Percentiles rank a stretch among this genome's conserved stretches.
phyloP scores from a whole-genome alignment of 2,888 invertebrate species.

The Lasioglossum villosulum region DNA sequence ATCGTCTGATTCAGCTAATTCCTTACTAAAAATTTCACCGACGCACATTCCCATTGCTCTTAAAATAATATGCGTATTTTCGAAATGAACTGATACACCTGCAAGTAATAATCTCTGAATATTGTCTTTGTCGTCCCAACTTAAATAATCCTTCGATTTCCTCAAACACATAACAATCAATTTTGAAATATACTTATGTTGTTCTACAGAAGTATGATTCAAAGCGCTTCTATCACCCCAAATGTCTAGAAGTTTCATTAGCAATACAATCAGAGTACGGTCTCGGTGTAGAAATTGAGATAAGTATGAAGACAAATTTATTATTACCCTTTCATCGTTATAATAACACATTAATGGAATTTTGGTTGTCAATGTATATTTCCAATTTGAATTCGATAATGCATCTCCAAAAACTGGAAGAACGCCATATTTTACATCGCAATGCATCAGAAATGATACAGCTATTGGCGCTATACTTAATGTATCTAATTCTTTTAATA shows the following conservation, averaged over 20 bases:
- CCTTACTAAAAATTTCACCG: slow-evolving; percentile 88
- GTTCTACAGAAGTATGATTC: slow-evolving; percentile 88
- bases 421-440: slow-evolving; percentile 81
- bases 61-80: slow-evolving; percentile 87
- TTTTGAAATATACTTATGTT: slow-evolving; percentile 90
- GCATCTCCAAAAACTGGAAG: slow-evolving; percentile 85
- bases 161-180: slow-evolving; percentile 85
- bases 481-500: slow-evolving; percentile 86
- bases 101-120: slow-evolving; percentile 86
- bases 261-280: slow-evolving; percentile 83
- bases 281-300: slow-evolving; percentile 81
- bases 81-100: slow-evolving; percentile 90
- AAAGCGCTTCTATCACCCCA: slow-evolving; percentile 90
- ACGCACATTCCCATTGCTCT: slow-evolving; percentile 91
- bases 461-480: slow-evolving; percentile 87
- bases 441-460: slow-evolving; percentile 86
- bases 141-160: slow-evolving; percentile 69
- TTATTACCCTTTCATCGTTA: slow-evolving; percentile 85
- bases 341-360: slow-evolving; percentile 87
- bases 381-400: slow-evolving; percentile 85
- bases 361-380: slow-evolving; percentile 88
- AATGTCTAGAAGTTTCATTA: slow-evolving; percentile 86
- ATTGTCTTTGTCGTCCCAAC: slow-evolving; percentile 74
- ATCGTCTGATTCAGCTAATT: slow-evolving; percentile 81
- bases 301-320: slow-evolving; percentile 88